A percentile compares a stretch with the other conserved stretches of the same genome.
phyloP scores from a whole-genome alignment of 2,797 vertebrate species.

The Columba guinea region DNA sequence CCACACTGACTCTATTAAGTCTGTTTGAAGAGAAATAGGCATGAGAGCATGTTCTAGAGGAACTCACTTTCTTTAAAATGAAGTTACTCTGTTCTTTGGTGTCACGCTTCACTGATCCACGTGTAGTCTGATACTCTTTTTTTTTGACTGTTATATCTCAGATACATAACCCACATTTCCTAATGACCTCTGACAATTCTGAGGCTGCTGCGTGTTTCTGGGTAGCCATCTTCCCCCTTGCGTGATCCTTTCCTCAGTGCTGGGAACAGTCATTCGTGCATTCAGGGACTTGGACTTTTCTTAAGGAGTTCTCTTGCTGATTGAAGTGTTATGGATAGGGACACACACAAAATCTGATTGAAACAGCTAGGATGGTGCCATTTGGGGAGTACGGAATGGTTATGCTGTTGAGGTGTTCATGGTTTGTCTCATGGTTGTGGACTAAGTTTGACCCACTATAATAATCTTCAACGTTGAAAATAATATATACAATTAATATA shows the following conservation, averaged over 20 bases:
- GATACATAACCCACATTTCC: background rate
- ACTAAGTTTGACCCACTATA: background rate
- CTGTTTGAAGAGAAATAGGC: background rate
- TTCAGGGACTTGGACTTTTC: background rate
- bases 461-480: background rate
- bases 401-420: background rate
- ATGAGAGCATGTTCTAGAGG: background rate
- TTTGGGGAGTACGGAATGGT: background rate
- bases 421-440: background rate
- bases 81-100: background rate
- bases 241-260: background rate
- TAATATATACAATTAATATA: background rate
- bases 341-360: background rate
- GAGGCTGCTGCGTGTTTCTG: background rate
- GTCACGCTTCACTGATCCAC: background rate
- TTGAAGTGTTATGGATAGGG: background rate
- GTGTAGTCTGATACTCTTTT: background rate
- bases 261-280: rapidly evolving
- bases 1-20: background rate
- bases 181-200: background rate
- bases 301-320: background rate
- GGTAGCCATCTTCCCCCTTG: background rate
- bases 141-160: background rate
- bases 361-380: background rate
- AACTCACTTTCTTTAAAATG: background rate